These are phyloP conservation scores for Meteorus cinctellus DNA, from an alignment of 2,888 invertebrate genomes.

Conservation along the genomic window DNA sequence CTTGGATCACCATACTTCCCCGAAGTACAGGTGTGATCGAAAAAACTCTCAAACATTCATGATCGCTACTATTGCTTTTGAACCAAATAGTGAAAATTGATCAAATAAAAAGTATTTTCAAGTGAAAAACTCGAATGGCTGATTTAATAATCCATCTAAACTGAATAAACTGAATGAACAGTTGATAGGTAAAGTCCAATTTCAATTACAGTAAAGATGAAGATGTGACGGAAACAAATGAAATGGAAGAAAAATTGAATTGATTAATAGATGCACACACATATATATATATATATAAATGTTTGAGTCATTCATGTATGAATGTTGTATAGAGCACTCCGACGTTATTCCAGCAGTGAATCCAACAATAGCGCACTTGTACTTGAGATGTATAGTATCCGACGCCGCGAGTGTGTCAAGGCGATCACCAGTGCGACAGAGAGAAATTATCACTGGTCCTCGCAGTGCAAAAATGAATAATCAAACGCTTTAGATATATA, in stretches of 20 bases:
- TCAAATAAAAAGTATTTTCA: too few relatives aligned
- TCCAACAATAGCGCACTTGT: conserved; percentile 33
- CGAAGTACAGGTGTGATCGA: too few relatives aligned
- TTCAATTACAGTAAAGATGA: too few relatives aligned
- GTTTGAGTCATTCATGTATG: background rate
- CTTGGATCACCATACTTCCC: too few relatives aligned
- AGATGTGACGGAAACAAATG: background rate
- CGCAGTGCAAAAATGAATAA: conserved; percentile 23
- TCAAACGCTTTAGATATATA: background rate
- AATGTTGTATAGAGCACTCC: background rate
- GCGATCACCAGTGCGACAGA: conserved; percentile 31
- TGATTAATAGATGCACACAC: background rate
- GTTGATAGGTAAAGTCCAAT: too few relatives aligned
- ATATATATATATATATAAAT: background rate
- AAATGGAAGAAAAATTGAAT: background rate
- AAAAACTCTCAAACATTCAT: too few relatives aligned
- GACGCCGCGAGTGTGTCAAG: conserved; percentile 41
- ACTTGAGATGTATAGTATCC: conserved; percentile 10
- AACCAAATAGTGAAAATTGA: too few relatives aligned
- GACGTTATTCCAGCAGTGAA: background rate
- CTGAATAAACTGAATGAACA: too few relatives aligned
- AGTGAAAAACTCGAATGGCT: too few relatives aligned
- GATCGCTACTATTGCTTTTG: too few relatives aligned
- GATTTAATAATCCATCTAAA: too few relatives aligned
- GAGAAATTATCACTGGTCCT: conserved; percentile 16